Conservation (phyloP, 2,888 invertebrate species). For the Oligia strigilis region DNA sequence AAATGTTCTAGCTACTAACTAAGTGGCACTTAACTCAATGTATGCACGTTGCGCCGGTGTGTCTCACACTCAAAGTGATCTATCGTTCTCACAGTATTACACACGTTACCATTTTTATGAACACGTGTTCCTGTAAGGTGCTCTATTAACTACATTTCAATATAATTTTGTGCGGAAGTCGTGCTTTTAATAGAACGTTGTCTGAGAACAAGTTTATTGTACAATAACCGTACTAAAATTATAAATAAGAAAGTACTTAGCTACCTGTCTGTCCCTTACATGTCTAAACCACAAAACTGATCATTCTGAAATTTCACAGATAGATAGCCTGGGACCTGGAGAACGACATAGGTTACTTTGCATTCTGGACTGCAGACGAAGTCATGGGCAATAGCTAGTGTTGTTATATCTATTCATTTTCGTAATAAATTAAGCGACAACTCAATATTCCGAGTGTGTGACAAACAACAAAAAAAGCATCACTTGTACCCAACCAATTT, state of each 20-base stretch:
- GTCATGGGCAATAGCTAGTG: neutral
- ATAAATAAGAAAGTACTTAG: neutral
- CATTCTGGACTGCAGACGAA: no score
- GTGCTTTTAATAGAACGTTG: neutral
- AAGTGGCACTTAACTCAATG: conserved; percentile 59
- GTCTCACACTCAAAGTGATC: conserved; percentile 47
- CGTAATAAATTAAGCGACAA: neutral
- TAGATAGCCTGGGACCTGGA: neutral
- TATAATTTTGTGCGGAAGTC: neutral
- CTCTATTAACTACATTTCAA: conserved; percentile 1
- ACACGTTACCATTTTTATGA: conserved; percentile 42
- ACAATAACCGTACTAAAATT: neutral
- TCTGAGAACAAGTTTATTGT: neutral
- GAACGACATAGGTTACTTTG: neutral
- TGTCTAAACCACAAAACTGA: neutral
- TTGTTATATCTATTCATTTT: neutral
- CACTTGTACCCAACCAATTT: neutral
- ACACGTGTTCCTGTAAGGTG: conserved; percentile 20
- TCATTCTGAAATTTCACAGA: neutral
- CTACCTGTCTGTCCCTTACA: neutral
- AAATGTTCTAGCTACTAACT: conserved; percentile 49
- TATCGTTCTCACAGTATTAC: conserved; percentile 47
- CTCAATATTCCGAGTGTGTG: neutral
- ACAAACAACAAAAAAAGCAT: neutral
- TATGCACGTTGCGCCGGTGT: conserved; percentile 44